Evolutionary conservation across 2,113 vertebrate genomes (phyloP).

Genomic region (Camarhynchus parvulus): DNA sequence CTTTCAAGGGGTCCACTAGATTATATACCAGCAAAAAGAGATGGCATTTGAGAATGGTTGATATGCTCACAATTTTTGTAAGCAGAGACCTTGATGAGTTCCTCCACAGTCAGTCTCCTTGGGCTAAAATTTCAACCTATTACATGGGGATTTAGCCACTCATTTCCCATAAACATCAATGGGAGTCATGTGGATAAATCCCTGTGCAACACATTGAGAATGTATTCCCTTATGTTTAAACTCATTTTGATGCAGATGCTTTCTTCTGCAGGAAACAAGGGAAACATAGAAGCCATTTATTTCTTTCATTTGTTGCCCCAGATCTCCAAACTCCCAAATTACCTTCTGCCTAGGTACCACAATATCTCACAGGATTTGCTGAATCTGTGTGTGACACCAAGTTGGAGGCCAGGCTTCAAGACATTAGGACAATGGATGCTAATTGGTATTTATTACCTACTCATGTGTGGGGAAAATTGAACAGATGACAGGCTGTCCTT

Average conservation of each 20-base stretch:
- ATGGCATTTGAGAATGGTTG: conserved; percentile 14
- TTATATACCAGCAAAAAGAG: not conserved
- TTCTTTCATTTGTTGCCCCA: conserved; percentile 52
- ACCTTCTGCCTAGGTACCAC: not conserved
- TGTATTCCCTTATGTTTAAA: conserved; percentile 66
- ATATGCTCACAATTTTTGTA: not conserved
- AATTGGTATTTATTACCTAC: conserved; percentile 53
- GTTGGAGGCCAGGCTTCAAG: conserved; percentile 29
- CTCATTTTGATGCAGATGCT: conserved; percentile 62
- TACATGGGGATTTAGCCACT: conserved; percentile 64
- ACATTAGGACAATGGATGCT: conserved; percentile 1
- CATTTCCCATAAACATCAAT: conserved; percentile 64
- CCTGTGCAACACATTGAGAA: conserved; percentile 57
- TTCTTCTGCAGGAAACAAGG: conserved; percentile 52
- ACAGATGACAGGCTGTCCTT: conserved; percentile 14
- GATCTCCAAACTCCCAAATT: conserved; percentile 6
- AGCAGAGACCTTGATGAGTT: conserved; percentile 55
- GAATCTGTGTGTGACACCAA: not conserved
- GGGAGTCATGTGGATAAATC: conserved; percentile 65
- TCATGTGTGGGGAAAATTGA: not conserved
- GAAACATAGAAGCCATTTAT: conserved; percentile 38
- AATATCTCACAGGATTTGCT: not conserved
- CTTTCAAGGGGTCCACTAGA: not conserved
- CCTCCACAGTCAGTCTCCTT: conserved; percentile 56
- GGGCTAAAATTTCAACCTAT: conserved; percentile 68